Base-by-base conservation (phyloP, 1,140 invertebrate species). In the Teleogryllus occipitalis region DNA sequence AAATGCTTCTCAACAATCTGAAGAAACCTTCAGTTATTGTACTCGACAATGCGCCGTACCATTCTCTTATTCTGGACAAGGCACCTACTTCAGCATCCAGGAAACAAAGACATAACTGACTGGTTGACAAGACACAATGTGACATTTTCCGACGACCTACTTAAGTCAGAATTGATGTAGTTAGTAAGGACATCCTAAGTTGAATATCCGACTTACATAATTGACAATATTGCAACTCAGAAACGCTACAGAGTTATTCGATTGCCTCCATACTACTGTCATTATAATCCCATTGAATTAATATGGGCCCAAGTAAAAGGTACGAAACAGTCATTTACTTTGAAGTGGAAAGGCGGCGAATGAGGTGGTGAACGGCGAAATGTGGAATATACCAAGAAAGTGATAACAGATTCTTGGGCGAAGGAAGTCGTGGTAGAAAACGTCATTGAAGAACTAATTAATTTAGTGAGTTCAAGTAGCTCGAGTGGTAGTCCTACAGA, bases 241-340 rank as follows among this genome's bases (percentile, higher is more conserved):
- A 14, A 79, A 27, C 81, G 82, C 21, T 76, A 83, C 65, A 74
- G 47, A 48, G 80, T 83, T 48, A n/a, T 83, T 54, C 21, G 83
- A 21, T 75, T 84, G 12, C 83, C 82, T 8, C 82, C 83, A 22
- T 83, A 83, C 48, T 81, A 83, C 74, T 81, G 82, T 76, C 27
- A 39, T 39, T 39, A 39, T 39, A 39, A 39, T 5, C n/a, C 27
- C 27, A 39, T 39, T 39, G 27, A 39, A 39, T n/a, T n/a, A 39
- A 39, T 39, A 39, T 2, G 5, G 5, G 27, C 27, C 27, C 27
- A 39, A 39, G 27, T 2, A 39, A 39, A 39, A 39, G 27, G 27
- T 39, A 39, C 27, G 27, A 39, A 39, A 39, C 27, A 39, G 27
- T 39, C 27, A 39, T 39, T 39, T 39, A 39, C 27, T 39, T 39